Percentiles rank a stretch among this genome's conserved stretches.
phyloP scores from a whole-genome alignment of 1,140 invertebrate genomes.

The Drosophila auraria region DNA sequence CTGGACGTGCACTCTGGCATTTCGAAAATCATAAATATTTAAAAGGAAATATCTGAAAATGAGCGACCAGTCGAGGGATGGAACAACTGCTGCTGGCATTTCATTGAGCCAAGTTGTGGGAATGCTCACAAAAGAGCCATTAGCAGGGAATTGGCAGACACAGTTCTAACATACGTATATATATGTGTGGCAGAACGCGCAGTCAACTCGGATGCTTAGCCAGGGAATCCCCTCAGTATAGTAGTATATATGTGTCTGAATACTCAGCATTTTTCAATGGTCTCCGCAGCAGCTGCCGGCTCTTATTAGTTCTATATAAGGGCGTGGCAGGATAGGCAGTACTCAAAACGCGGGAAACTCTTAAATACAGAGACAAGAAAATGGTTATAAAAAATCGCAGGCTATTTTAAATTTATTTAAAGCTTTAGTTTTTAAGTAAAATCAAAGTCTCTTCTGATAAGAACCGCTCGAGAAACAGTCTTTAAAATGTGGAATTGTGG shows the following conservation, averaged over 20 bases:
- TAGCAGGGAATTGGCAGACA: slow-evolving; percentile 78
- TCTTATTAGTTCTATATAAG: slow-evolving; percentile 60
- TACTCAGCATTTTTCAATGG: slow-evolving; percentile 80
- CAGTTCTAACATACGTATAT: slow-evolving; percentile 12
- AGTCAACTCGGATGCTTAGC: slow-evolving; percentile 35
- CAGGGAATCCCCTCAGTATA: slow-evolving; percentile 18
- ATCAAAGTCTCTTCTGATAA: too few relatives aligned
- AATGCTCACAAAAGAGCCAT: slow-evolving; percentile 81
- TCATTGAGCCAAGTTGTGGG: slow-evolving; percentile 62
- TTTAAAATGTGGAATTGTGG: too few relatives aligned
- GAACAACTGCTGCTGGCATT: slow-evolving; percentile 58
- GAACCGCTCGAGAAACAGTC: too few relatives aligned
- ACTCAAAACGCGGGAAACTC: background rate
- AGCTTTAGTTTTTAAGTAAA: too few relatives aligned
- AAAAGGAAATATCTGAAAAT: slow-evolving; percentile 70
- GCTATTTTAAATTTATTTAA: too few relatives aligned
- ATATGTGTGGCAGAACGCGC: slow-evolving; percentile 15
- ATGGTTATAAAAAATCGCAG: too few relatives aligned
- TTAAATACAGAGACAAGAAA: background rate
- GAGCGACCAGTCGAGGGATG: slow-evolving; percentile 45
- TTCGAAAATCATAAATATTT: slow-evolving; percentile 80
- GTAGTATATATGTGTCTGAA: slow-evolving; percentile 43
- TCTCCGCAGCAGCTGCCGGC: slow-evolving; percentile 58
- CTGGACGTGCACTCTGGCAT: slow-evolving; percentile 57
- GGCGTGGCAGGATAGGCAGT: slow-evolving; percentile 48